A percentile compares a stretch with the other conserved stretches of the same genome.
Conservation (phyloP, 1,140 invertebrate genomes). For the Psilanteris sp. region DNA sequence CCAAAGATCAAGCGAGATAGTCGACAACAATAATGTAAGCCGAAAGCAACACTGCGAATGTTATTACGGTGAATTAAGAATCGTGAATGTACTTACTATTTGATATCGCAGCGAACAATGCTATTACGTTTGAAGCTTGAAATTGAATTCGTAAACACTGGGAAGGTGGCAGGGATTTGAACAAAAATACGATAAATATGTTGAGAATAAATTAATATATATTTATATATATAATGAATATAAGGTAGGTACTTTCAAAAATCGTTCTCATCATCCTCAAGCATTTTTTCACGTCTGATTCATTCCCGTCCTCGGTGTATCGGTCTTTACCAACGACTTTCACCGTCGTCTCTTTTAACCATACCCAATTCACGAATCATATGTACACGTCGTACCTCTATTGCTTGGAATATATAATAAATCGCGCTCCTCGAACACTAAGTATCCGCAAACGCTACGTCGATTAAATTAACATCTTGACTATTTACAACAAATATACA, state of each 20-base stretch:
- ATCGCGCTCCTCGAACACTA: slow-evolving; percentile 74
- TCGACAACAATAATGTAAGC: slow-evolving; percentile 9
- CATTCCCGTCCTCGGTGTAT: slow-evolving; percentile 31
- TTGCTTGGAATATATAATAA: slow-evolving; percentile 73
- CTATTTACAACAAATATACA: slow-evolving; percentile 80
- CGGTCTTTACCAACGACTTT: slow-evolving; percentile 41
- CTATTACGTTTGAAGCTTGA: too few relatives aligned
- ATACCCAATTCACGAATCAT: slow-evolving; percentile 54
- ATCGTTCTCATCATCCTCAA: slow-evolving; percentile 71
- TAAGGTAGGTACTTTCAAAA: slow-evolving; percentile 78
- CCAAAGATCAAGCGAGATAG: slow-evolving; percentile 15
- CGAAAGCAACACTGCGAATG: too few relatives aligned
- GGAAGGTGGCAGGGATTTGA: slow-evolving; percentile 1
- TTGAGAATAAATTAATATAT: slow-evolving; percentile 81
- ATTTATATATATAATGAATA: slow-evolving; percentile 79
- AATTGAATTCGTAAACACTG: too few relatives aligned
- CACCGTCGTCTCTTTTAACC: slow-evolving; percentile 25
- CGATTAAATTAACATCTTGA: slow-evolving; percentile 76
- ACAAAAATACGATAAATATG: slow-evolving; percentile 60
- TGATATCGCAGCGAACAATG: too few relatives aligned
- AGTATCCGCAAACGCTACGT: slow-evolving; percentile 70
- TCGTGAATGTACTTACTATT: too few relatives aligned
- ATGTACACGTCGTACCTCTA: slow-evolving; percentile 74
- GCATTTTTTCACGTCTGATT: slow-evolving; percentile 42
- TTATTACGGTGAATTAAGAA: too few relatives aligned